Base-by-base conservation (phyloP, 2,888 invertebrate species). In the Zootermopsis nevadensis region DNA sequence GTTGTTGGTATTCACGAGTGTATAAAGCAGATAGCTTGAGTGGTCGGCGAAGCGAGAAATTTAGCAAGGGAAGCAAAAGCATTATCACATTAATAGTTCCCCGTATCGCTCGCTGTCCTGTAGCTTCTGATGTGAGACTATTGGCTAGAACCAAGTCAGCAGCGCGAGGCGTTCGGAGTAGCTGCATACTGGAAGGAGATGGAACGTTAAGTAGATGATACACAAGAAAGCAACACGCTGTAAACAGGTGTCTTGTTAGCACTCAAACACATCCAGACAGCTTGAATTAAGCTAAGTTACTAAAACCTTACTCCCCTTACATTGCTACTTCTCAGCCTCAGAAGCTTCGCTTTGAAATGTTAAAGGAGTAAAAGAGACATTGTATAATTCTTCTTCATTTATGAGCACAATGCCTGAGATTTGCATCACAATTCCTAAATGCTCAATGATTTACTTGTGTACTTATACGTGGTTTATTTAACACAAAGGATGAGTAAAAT, bases 31-130 rank as follows among this genome's bases (percentile, higher is more conserved):
- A 74, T 74, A 74, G 42, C 74, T 74, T n/a, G 74, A 74, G 38
- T 74, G 74, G 74, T 74, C 42, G 74, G 74, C 74, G 74, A 38
- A 74, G 74, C 74, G 74, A 74, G 74, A 74, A 74, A 74, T 74
- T 35, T 38, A 33, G 35, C 72, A 31, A 72, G 38, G 24, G 74
- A 38, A 74, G 42, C 22, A 38, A n/a, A 72, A 10, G 74, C 74
- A 74, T 74, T 38, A 74, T 74, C 74, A 74, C 74, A 74, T 74
- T 74, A 74, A 74, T 74, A 74, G 74, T 42, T 42, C 7, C 74
- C 72, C 24, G 33, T n/a, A 1, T 7, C 42, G 2, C 42, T 38
- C 74, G 31, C 31, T n/a, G n/a, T n/a, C n/a, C n/a, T n/a, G n/a
- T 72, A 72, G 72, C 31, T 31, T 31, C 1, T 8, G 72, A 72